Conservation (phyloP, 2,797 vertebrate genomes). For the Huso huso region DNA sequence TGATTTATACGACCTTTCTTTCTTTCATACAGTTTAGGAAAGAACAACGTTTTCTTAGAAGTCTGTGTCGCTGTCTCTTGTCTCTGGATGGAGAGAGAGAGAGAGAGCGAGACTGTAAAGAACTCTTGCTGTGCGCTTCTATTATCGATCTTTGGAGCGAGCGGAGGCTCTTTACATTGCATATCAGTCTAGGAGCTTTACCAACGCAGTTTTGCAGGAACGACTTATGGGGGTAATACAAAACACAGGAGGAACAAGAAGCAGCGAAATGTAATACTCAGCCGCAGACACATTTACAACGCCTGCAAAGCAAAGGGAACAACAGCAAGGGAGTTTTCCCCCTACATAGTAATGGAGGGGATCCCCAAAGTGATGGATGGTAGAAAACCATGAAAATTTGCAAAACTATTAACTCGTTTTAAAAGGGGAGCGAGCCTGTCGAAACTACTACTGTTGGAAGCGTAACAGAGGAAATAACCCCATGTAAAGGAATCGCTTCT, state of each 20-base stretch:
- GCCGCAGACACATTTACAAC: not conserved
- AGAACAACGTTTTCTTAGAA: not conserved
- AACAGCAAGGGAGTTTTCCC: constrained; percentile 44
- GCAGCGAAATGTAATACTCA: not conserved
- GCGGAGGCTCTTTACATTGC: not conserved
- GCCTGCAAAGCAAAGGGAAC: constrained; percentile 23
- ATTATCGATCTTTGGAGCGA: not conserved
- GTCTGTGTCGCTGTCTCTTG: no score
- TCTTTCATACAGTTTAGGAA: no score
- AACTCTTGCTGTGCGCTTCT: constrained; percentile 7
- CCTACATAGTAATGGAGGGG: constrained; percentile 34
- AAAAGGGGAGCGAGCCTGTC: not conserved
- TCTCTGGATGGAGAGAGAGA: constrained; percentile 13
- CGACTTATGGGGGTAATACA: constrained; percentile 6
- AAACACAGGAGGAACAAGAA: constrained; percentile 11
- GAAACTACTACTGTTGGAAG: constrained; percentile 6
- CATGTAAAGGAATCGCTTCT: constrained; percentile 4
- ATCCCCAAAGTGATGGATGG: constrained; percentile 16
- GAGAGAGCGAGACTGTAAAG: not conserved
- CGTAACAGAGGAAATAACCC: constrained; percentile 6
- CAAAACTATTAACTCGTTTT: constrained; percentile 8
- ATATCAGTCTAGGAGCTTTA: not conserved
- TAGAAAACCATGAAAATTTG: constrained; percentile 13
- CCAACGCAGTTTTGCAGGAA: not conserved
- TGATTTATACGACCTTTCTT: no score